Base-by-base conservation (phyloP, 2,888 invertebrate genomes). In the Matsumyia berberina region DNA sequence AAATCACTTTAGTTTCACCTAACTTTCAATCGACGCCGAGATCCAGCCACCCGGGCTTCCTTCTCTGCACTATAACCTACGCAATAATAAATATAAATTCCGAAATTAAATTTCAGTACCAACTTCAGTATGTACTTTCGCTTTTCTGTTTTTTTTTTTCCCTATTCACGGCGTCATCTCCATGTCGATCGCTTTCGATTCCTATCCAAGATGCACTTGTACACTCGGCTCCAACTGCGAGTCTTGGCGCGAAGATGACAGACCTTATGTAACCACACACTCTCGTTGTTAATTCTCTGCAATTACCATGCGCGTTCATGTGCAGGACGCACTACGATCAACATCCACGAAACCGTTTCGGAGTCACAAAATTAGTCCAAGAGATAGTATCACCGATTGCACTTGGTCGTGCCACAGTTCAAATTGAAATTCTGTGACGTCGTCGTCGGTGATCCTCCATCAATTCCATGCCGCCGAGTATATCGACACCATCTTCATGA, bases 121-220 rank as follows among this genome's bases (percentile, higher is more conserved):
- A 37, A 44, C 29, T 37, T 29, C 39, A 15, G 51, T 62, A n/a
- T n/a, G n/a, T n/a, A 62, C 73, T 73, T 73, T 73, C 73, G 73
- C 53, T 73, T 73, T 73, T 73, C 17, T 4, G 12, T 31, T 66
- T 53, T 39, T 37, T 5, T 31, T 66, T 53, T 39, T 37, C 8
- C 39, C 39, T 29, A 69, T 69, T n/a, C 39, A 51, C 53, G 33
- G 62, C 62, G 42, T 62, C 73, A 66, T 74, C 74, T 64, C 64
- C 64, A 74, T 64, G 74, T 74, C 64, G 64, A 74, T 57, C 19
- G 74, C 74, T 74, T 74, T 74, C 74, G 29, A 46, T 74, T 74
- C 55, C 53, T 62, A 64, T 57, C 55, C 46, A 46, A 57, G 57
- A 57, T 57, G 64, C 74, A 74, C 73, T 64, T 73, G 62, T 53